Base-by-base conservation (phyloP, 2,113 vertebrate genomes). In the Sinocyclocheilus rhinocerous region DNA sequence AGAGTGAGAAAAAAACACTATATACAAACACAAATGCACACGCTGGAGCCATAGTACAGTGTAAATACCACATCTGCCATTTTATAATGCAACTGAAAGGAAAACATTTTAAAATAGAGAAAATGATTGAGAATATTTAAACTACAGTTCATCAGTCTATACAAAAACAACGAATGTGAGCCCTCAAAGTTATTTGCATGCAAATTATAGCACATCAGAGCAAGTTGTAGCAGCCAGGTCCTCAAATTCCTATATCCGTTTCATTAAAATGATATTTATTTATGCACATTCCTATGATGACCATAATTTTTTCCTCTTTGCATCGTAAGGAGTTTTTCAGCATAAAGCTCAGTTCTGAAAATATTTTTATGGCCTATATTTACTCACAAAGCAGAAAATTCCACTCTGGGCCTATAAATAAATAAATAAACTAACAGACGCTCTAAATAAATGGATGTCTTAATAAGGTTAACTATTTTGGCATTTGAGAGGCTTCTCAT, bases 391-490 rank as follows among this genome's bases (percentile, higher is more conserved):
- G 92, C 88, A 90, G 86, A 89, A 90, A 83, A 92, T 88, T 92
- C 90, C 89, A 88, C 84, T 89, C 80, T 90, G 86, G 83, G 65
- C 90, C 80, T 89, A 93, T 88, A 92, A 92, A 93, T 90, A 92
- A 91, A 88, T 88, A 90, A 91, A 93, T 91, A 94, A 94, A 92
- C 91, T 94, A 94, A 92, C 91, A 92, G 93, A 92, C 87, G 90
- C 90, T 90, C 80, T 89, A 89, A 90, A 89, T 92, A 94, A 94
- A 92, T 90, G 92, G 92, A 89, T 89, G 84, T 78, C 87, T 89
- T 94, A 95, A 95, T 95, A 92, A 94, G 94, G 94, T 95, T 94
- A 94, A 94, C 90, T 91, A 90, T 91, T 93, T 89, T 87, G 69
- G 45, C 86, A 91, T 91, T 90, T 88, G 78, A 92, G 63, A 85